These are phyloP conservation scores for Parauchenoglanis punctatus DNA, from an alignment of 2,797 vertebrate species.

Conservation along the genomic window DNA sequence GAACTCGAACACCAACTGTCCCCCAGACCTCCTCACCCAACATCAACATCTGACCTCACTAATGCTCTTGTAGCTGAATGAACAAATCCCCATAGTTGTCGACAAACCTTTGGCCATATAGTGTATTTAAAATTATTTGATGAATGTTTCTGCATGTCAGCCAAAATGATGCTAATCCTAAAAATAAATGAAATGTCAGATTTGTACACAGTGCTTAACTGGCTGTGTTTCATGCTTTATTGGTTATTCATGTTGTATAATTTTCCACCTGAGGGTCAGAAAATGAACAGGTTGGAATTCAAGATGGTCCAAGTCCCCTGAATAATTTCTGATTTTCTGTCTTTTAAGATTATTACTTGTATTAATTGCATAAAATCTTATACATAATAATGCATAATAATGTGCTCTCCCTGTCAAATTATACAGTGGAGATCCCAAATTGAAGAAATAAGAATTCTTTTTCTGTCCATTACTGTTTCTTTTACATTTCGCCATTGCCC, in stretches of 20 bases:
- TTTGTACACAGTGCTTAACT: conserved; percentile 49
- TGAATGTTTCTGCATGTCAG: background rate
- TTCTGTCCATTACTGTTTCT: background rate
- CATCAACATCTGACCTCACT: background rate
- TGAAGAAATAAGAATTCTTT: background rate
- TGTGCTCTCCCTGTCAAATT: background rate
- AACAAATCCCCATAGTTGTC: background rate
- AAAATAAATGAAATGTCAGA: conserved; percentile 45
- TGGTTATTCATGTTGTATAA: conserved; percentile 52
- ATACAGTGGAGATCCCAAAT: background rate
- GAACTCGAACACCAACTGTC: too few species aligned
- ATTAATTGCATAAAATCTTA: background rate
- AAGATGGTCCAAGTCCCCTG: background rate
- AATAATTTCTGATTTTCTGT: background rate
- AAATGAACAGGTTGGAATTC: conserved; percentile 31
- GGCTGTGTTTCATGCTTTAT: conserved; percentile 42
- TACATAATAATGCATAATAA: too few species aligned
- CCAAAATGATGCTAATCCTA: conserved; percentile 34
- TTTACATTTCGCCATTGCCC: background rate
- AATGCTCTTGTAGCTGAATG: background rate
- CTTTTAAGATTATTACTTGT: background rate
- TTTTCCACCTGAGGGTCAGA: conserved; percentile 45
- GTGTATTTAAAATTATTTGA: background rate
- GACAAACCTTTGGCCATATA: background rate
- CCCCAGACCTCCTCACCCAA: too few species aligned